phyloP scores from a whole-genome alignment of 2,888 invertebrate genomes.

The Caenorhabditis sp. region DNA sequence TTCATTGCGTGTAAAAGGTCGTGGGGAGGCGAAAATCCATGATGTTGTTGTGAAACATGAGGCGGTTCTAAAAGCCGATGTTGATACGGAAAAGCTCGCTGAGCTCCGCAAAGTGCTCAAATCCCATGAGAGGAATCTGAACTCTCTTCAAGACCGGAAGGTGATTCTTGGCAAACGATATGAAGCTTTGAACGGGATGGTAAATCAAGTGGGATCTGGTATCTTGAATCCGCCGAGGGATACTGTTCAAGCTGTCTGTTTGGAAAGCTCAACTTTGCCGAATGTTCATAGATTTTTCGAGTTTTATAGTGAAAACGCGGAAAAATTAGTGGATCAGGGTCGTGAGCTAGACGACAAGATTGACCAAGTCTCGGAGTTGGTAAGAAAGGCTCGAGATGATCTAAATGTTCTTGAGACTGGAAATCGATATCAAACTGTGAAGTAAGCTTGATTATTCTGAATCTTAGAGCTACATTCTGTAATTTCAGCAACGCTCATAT shows the following conservation, averaged over 20 bases:
- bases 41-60: constrained; percentile 54
- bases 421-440: neutral
- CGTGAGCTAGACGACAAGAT: constrained; percentile 6
- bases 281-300: constrained; percentile 49
- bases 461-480: too few relatives aligned
- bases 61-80: constrained; percentile 31
- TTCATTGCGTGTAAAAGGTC: constrained; percentile 63
- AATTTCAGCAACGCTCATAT: constrained; percentile 10
- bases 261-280: too few relatives aligned
- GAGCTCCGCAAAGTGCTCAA: constrained; percentile 1
- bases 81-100: constrained; percentile 44
- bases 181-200: constrained; percentile 60
- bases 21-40: constrained; percentile 54
- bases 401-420: constrained; percentile 4
- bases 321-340: constrained; percentile 12
- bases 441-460: too few relatives aligned
- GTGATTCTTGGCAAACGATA: constrained; percentile 43
- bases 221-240: constrained; percentile 34
- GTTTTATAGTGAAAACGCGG: constrained; percentile 41
- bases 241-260: too few relatives aligned
- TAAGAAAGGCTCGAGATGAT: constrained; percentile 23
- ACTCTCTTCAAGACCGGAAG: constrained; percentile 26
- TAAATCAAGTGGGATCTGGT: constrained; percentile 24
- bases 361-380: constrained; percentile 17
- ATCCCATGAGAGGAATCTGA: constrained; percentile 13